phyloP scores from a whole-genome alignment of 2,113 vertebrate genomes.

The Percopsis transmontana region DNA sequence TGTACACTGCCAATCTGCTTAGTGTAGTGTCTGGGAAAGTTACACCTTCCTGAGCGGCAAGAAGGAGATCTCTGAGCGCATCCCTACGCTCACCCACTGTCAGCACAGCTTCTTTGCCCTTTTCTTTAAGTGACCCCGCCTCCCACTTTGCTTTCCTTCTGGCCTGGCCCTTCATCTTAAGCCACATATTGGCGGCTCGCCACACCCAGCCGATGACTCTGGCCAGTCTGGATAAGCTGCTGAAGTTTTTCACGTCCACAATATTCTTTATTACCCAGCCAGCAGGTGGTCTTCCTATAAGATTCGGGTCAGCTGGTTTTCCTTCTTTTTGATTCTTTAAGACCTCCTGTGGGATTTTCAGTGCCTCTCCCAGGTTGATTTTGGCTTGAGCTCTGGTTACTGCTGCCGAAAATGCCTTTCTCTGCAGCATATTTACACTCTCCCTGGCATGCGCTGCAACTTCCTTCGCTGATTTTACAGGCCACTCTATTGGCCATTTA shows the following conservation, averaged over 20 bases:
- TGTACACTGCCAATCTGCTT: background rate
- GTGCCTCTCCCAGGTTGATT: too few species aligned
- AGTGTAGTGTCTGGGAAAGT: conserved; percentile 18
- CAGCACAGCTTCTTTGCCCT: background rate
- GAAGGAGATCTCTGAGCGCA: conserved; percentile 11
- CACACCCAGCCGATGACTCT: conserved; percentile 8
- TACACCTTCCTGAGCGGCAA: background rate
- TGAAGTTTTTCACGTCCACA: conserved; percentile 13
- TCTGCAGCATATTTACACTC: background rate
- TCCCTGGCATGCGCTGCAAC: background rate
- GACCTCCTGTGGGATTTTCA: background rate
- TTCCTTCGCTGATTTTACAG: background rate
- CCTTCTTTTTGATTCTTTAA: background rate
- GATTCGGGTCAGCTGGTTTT: background rate
- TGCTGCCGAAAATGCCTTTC: background rate
- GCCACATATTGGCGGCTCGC: conserved; percentile 15
- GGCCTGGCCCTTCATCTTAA: background rate
- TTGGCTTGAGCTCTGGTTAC: background rate
- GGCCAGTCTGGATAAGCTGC: background rate
- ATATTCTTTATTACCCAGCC: conserved; percentile 1
- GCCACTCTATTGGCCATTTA: background rate
- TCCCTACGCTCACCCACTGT: background rate
- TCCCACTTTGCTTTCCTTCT: background rate
- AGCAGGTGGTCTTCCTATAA: conserved; percentile 4
- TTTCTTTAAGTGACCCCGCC: conserved; percentile 4